Evolutionary conservation across 2,888 invertebrate species (phyloP).

Genomic region (Troglohyphantes excavatus): DNA sequence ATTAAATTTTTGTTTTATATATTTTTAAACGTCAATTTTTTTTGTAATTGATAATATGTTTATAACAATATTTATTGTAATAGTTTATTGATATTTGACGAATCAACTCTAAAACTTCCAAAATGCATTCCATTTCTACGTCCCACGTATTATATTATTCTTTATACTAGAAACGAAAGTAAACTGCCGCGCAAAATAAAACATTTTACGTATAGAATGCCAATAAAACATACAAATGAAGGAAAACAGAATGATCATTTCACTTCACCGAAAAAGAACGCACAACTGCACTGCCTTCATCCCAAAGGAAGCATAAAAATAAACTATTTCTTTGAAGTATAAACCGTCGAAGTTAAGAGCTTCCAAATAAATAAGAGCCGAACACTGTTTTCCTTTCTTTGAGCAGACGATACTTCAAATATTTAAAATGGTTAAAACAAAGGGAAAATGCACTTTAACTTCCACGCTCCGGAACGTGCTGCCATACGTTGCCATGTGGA

Average conservation of each 20-base stretch:
- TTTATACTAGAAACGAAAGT: too few species aligned
- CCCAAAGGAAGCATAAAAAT: constrained; percentile 10
- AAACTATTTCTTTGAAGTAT: constrained; percentile 30
- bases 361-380: constrained; percentile 12
- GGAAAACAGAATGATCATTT: background rate
- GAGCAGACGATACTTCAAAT: constrained; percentile 23
- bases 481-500: background rate
- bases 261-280: background rate
- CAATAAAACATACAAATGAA: background rate
- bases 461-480: background rate
- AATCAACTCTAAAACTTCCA: too few species aligned
- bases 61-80: too few species aligned
- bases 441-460: constrained; percentile 1
- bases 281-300: background rate
- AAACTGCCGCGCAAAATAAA: background rate
- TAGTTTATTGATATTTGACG: too few species aligned
- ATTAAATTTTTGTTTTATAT: too few species aligned
- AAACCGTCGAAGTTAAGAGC: background rate
- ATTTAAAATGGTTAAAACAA: constrained; percentile 16
- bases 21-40: too few species aligned
- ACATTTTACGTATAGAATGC: background rate
- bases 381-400: background rate
- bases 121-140: too few species aligned
- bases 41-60: too few species aligned
- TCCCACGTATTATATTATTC: too few species aligned